Base-by-base conservation (phyloP, 2,797 vertebrate species). In the Acanthurus leucopareius region DNA sequence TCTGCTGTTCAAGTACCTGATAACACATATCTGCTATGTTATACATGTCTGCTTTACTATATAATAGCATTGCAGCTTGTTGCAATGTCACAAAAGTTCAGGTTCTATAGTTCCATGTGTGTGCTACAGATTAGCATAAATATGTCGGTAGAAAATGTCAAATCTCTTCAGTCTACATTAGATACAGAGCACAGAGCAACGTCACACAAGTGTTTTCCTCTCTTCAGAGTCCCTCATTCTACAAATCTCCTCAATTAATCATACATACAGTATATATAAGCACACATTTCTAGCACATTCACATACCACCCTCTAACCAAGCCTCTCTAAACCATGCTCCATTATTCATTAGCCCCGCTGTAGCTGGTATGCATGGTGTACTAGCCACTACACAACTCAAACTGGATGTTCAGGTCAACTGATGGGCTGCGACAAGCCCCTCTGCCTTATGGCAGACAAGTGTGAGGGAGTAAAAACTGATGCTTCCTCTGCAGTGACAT, bases 171-270 rank as follows among this genome's bases (percentile, higher is more conserved):
- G 49, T 70, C 10, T 52, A 51, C 22, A 64, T 22, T 53, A 54
- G 14, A 60, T 16, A 57, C 19, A 1, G 15, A 59, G 71, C 11
- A 42, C 48, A 77, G 35, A 58, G 35, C 48, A 56, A 51, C 25
- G 42, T 82, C 78, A 86, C 66, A 51, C 13, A 3, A 70, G 78
- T 74, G 79, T 79, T 75, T 48, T 52, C 28, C 69, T 52, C 53
- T 25, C 80, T 81, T 66, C 54, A 52, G 49, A 73, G 67, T 62
- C 68, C 79, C 20, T 72, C 17, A 48, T 32, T 68, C 52, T 75
- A 84, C 79, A 77, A 73, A 86, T 66, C 79, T 79, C 61, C 58
- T 92, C 73, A 88, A 93, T 91, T 85, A 91, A 93, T 95, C 89
- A 93, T 93, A 63, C 47, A 63, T 66, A 45, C 68, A 63, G 64